Base-by-base conservation (phyloP, 2,797 vertebrate species). In the Sphenodon punctatus region DNA sequence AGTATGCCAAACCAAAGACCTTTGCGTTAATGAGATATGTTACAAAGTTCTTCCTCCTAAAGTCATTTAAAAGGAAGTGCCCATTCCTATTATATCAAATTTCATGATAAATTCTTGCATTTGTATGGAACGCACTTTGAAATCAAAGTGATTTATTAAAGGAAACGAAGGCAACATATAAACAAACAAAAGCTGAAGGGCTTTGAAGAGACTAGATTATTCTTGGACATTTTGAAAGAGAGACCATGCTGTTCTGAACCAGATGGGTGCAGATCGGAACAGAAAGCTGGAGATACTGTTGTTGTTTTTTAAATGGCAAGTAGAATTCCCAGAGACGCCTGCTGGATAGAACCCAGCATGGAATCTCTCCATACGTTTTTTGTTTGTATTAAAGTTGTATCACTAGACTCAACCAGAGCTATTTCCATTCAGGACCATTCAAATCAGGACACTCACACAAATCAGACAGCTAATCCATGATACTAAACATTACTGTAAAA, bases 301-400 rank as follows among this genome's bases (percentile, higher is more conserved):
- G 2, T 7, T 2, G 64, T 45, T 61, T 82, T 71, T 76, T 78
- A 66, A 39, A 65, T 60, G 22, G 36, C n/a, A n/a, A n/a, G n/a
- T n/a, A 75, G 51, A 79, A 79, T 84, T 75, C 75, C 23, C 56
- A 51, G 80, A 63, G 58, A 75, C 49, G 15, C 61, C 73, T 77
- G 58, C 45, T 75, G 78, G 64, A 65, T 59, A 79, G 48, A 84
- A 49, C 38, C 39, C 78, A 61, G 49, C 2, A 0, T 39, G 53
- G 39, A 38, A 70, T 65, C 17, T 39, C 53, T 65, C 36, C 1
- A 2, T 7, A 14, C 38, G 25, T 25, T 46, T 61, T 46, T 30
- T n/a, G 27, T 65, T 87, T 70, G 75, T 49, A 34, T 32, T 20
- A 20, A 10, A 19, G 6, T 51, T 66, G 42, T 48, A 2, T 32